These are phyloP conservation scores for Xestia sexstrigata DNA, from an alignment of 2,888 invertebrate species.

Conservation along the genomic window DNA sequence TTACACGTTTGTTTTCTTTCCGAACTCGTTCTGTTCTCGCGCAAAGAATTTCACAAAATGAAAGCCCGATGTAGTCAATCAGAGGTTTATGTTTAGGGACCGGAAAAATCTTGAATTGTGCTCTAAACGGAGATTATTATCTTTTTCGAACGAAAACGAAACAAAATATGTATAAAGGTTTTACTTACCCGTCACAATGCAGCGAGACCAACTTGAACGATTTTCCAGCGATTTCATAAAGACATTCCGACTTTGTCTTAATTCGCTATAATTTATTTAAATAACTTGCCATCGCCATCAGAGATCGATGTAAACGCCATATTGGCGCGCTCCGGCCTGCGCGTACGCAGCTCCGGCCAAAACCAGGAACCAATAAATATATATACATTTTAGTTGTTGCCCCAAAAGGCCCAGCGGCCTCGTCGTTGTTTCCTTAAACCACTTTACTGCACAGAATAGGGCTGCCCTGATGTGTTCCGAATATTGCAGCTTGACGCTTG, in stretches of 20 bases:
- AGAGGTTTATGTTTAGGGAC: background rate
- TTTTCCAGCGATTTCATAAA: constrained; percentile 54
- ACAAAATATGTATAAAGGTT: constrained; percentile 12
- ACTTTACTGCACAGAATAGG: constrained; percentile 68
- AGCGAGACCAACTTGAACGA: constrained; percentile 25
- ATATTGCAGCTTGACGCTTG: constrained; percentile 60
- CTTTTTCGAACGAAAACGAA: background rate
- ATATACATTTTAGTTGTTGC: constrained; percentile 81
- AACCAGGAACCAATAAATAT: constrained; percentile 84
- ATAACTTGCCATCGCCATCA: constrained; percentile 67
- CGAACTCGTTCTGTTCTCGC: background rate
- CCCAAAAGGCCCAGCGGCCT: constrained; percentile 79
- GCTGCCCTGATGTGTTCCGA: constrained; percentile 53
- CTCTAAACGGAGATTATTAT: background rate
- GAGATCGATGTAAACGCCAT: constrained; percentile 77
- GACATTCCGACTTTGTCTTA: constrained; percentile 49
- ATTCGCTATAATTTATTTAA: constrained; percentile 66
- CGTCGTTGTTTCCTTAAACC: constrained; percentile 81
- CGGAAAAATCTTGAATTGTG: background rate
- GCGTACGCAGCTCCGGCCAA: constrained; percentile 75
- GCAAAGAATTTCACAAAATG: background rate
- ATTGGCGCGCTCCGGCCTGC: constrained; percentile 67
- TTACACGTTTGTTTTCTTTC: constrained; percentile 25
- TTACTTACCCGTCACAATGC: background rate
- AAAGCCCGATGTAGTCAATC: background rate